These are phyloP conservation scores for Bujurquina vittata DNA, from an alignment of 2,113 vertebrate genomes.

Conservation along the genomic window DNA sequence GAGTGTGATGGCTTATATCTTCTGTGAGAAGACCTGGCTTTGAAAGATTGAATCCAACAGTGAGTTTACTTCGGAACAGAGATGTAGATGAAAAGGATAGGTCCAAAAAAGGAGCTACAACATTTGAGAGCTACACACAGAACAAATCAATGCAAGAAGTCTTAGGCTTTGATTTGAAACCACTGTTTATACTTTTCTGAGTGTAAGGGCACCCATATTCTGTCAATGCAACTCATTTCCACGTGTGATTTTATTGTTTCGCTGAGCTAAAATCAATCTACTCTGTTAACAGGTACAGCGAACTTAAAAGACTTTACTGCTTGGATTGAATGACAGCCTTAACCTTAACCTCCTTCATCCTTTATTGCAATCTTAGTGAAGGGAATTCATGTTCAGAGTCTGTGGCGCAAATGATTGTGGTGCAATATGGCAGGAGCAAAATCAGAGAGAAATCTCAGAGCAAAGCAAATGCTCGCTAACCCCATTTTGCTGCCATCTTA, in stretches of 20 bases:
- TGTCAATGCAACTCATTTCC: not conserved
- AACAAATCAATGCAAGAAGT: not conserved
- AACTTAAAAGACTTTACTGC: not conserved
- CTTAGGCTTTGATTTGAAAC: not conserved
- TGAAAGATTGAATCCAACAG: not conserved
- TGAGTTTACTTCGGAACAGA: not conserved
- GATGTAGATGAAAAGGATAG: constrained; percentile 4
- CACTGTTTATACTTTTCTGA: not conserved
- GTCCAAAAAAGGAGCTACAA: not conserved
- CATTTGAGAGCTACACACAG: not conserved
- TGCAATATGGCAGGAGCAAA: not conserved
- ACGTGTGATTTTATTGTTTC: not conserved
- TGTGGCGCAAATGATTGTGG: not conserved
- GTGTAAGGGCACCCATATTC: too few species aligned
- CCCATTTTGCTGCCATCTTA: not conserved
- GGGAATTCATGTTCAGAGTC: not conserved
- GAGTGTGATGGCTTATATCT: constrained; percentile 11
- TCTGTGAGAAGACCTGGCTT: constrained; percentile 11
- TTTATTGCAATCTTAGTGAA: not conserved
- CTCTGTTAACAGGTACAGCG: not conserved
- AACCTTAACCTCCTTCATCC: not conserved
- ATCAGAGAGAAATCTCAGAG: not conserved
- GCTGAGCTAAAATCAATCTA: not conserved
- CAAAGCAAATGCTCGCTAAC: not conserved
- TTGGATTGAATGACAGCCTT: not conserved